Evolutionary conservation across 2,888 invertebrate genomes (phyloP).

Genomic region (Bhutanitis thaidina): DNA sequence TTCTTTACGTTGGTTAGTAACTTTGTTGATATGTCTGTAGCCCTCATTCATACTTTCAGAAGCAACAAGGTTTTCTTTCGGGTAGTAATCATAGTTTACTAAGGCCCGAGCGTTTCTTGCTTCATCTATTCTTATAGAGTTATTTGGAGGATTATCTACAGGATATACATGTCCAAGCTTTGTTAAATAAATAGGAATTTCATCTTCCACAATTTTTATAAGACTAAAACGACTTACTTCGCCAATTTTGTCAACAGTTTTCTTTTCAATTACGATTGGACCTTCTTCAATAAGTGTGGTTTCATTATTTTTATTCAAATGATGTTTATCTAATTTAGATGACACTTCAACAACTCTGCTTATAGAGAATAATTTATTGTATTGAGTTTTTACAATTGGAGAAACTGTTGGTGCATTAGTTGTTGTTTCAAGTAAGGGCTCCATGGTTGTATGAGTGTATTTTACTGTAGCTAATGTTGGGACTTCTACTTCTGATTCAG

Average conservation of each 20-base stretch:
- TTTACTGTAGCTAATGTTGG: conserved; percentile 20
- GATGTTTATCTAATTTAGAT: conserved; percentile 81
- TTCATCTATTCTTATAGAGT: conserved; percentile 72
- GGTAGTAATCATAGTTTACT: conserved; percentile 53
- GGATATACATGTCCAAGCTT: conserved; percentile 71
- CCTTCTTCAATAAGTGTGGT: conserved; percentile 75
- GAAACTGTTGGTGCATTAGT: conserved; percentile 44
- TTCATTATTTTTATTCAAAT: conserved; percentile 77
- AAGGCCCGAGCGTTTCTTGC: conserved; percentile 71
- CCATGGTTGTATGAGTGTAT: conserved; percentile 30
- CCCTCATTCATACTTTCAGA: conserved; percentile 75
- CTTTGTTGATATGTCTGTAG: conserved; percentile 59
- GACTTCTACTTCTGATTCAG: conserved; percentile 23
- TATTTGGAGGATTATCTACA: conserved; percentile 70
- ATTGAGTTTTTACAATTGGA: conserved; percentile 67
- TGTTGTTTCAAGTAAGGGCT: conserved; percentile 36
- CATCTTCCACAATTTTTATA: conserved; percentile 83
- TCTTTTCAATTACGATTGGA: conserved; percentile 77
- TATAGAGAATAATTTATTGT: conserved; percentile 83
- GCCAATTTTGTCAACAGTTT: conserved; percentile 83
- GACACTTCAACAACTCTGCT: conserved; percentile 85
- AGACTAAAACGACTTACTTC: conserved; percentile 84
- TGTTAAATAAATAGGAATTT: conserved; percentile 73
- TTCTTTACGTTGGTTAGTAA: conserved; percentile 32
- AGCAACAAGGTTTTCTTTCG: conserved; percentile 67